These are phyloP conservation scores for Podarcis siculus DNA, from an alignment of 2,797 vertebrate genomes.

Conservation along the genomic window DNA sequence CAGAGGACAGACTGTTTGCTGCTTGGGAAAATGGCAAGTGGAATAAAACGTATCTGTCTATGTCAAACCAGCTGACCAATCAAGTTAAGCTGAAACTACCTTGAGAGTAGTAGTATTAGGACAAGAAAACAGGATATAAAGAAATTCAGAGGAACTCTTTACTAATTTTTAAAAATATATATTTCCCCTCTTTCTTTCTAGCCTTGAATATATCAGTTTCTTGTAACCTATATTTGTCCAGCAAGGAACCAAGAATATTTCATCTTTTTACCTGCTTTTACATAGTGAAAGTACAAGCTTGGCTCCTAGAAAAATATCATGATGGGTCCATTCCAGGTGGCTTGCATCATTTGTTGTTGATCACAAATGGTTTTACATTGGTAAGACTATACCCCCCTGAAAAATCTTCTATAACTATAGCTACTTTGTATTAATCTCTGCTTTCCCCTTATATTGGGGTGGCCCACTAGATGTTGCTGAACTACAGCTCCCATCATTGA, in stretches of 20 bases:
- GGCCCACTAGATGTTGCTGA: too few species aligned
- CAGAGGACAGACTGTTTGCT: background rate
- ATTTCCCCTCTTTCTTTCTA: slow-evolving; percentile 49
- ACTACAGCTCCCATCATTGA: too few species aligned
- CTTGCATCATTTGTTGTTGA: slow-evolving; percentile 56
- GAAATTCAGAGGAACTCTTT: background rate
- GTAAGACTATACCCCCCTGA: slow-evolving; percentile 64
- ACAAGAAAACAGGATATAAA: background rate
- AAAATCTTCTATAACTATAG: background rate
- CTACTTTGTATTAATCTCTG: background rate
- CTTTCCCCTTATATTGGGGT: too few species aligned
- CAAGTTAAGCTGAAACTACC: background rate
- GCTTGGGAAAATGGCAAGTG: background rate
- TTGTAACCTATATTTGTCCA: slow-evolving; percentile 32
- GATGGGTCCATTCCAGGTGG: slow-evolving; percentile 68
- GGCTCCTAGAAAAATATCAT: slow-evolving; percentile 57
- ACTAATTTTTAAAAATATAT: background rate
- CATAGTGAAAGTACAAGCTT: slow-evolving; percentile 51
- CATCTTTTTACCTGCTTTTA: slow-evolving; percentile 42
- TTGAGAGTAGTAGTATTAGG: background rate
- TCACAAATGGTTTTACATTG: slow-evolving; percentile 73
- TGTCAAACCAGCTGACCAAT: background rate
- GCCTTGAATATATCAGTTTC: slow-evolving; percentile 43
- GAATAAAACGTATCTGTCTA: background rate
- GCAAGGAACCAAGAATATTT: slow-evolving; percentile 23